phyloP scores from a whole-genome alignment of 1,140 invertebrate genomes.

The Temnothorax nylanderi region DNA sequence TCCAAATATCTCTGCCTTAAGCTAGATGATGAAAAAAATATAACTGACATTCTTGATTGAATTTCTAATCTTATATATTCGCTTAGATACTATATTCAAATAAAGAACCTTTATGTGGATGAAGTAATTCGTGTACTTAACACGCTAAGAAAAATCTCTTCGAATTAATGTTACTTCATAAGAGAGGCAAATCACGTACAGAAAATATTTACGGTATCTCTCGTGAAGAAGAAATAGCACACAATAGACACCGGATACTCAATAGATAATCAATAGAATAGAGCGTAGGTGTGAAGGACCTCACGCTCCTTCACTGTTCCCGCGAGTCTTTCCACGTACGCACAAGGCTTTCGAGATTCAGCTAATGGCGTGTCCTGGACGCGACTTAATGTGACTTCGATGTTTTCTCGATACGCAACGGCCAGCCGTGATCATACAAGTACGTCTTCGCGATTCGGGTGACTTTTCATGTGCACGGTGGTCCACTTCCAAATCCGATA shows the following conservation, averaged over 20 bases:
- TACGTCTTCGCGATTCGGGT: constrained; percentile 19
- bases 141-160: not conserved
- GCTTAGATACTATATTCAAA: not conserved
- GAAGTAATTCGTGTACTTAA: constrained; percentile 11
- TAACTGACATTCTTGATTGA: not conserved
- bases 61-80: not conserved
- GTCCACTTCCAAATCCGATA: constrained; percentile 54
- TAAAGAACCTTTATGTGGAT: not conserved
- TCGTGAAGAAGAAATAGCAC: not conserved
- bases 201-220: constrained; percentile 32
- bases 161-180: not conserved
- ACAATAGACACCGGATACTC: constrained; percentile 19
- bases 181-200: not conserved
- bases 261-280: constrained; percentile 42
- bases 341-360: constrained; percentile 58
- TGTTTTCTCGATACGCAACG: constrained; percentile 58
- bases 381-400: constrained; percentile 65
- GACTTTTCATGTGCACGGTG: constrained; percentile 25
- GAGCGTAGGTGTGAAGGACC: constrained; percentile 54
- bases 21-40: not conserved
- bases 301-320: constrained; percentile 27
- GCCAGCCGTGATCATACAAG: constrained; percentile 12
- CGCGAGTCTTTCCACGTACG: constrained; percentile 30
- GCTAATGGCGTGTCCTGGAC: constrained; percentile 46
- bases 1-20: not conserved